Base-by-base conservation (phyloP, 2,113 vertebrate genomes). In the Calidris pygmaea region DNA sequence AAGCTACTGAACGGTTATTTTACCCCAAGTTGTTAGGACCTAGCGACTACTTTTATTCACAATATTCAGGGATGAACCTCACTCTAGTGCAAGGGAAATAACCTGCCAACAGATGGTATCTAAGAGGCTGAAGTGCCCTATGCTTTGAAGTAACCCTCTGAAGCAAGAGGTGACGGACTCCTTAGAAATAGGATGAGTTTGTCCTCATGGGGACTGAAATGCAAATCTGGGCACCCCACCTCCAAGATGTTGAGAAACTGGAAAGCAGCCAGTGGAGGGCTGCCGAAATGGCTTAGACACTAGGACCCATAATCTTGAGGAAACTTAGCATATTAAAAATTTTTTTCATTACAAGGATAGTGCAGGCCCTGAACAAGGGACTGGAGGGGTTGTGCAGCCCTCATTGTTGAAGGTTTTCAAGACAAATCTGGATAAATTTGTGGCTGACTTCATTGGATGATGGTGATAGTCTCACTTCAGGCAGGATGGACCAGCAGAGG, bases 21-120 rank as follows among this genome's bases (percentile, higher is more conserved):
- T 39, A 30, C 12, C 4, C 32, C 5, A 32, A 2, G 53, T 3
- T 4, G 14, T 48, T 29, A n/a, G 27, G 21, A 39, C 1, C 0
- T 14, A 7, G 12, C 3, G 29, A 13, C 3, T 20, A 23, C 41
- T 81, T 21, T 53, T 23, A 14, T 63, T 60, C 3, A 4, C 4
- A 0, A 52, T 50, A 74, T 59, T 30, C 15, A 37, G 14, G 19
- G 5, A 12, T 73, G 59, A 34, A 12, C 43, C 39, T 55, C 8
- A 13, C 17, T 18, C 1, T 18, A 15, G 7, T 20, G 20, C 5
- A 12, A 63, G 59, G 30, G 16, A 50, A 21, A 34, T 6, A 18
- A 47, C 19, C 10, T 24, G 6, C 20, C 23, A 26, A 2, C 12
- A 47, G 67, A 21, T 35, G 20, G 19, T 16, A 27, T 30, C 47